These are phyloP conservation scores for Lutraria rhynchaena DNA, from an alignment of 1,140 invertebrate genomes.

Conservation along the genomic window DNA sequence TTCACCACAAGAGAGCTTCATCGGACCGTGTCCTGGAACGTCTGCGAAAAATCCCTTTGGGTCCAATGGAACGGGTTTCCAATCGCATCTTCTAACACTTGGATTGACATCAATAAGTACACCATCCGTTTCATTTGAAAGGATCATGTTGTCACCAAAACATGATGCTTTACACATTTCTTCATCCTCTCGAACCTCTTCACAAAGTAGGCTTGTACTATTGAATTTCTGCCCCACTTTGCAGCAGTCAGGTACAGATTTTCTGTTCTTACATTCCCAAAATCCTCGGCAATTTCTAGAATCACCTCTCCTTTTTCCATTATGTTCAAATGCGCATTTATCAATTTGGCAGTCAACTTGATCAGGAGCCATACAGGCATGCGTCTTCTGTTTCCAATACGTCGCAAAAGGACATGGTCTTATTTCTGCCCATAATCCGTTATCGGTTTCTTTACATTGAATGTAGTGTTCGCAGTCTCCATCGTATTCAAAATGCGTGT, in stretches of 20 bases:
- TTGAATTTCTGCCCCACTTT: slow-evolving; percentile 55
- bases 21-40: slow-evolving; percentile 39
- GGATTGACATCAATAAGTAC: too few species aligned
- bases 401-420: slow-evolving; percentile 61
- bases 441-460: too few species aligned
- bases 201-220: background rate
- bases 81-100: slow-evolving; percentile 50
- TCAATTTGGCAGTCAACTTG: slow-evolving; percentile 54
- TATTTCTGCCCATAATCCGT: too few species aligned
- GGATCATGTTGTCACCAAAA: background rate
- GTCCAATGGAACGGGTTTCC: slow-evolving; percentile 32
- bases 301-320: slow-evolving; percentile 23
- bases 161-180: slow-evolving; percentile 22
- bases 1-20: slow-evolving; percentile 55
- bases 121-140: background rate
- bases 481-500: too few species aligned
- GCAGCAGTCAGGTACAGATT: slow-evolving; percentile 63
- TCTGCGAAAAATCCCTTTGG: slow-evolving; percentile 52
- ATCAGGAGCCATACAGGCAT: slow-evolving; percentile 59
- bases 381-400: slow-evolving; percentile 62
- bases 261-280: slow-evolving; percentile 59
- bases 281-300: slow-evolving; percentile 62
- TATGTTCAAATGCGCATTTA: slow-evolving; percentile 21
- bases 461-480: too few species aligned
- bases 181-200: background rate